These are phyloP conservation scores for Hemiprocne comata DNA, from an alignment of 2,113 vertebrate genomes.

Conservation along the genomic window DNA sequence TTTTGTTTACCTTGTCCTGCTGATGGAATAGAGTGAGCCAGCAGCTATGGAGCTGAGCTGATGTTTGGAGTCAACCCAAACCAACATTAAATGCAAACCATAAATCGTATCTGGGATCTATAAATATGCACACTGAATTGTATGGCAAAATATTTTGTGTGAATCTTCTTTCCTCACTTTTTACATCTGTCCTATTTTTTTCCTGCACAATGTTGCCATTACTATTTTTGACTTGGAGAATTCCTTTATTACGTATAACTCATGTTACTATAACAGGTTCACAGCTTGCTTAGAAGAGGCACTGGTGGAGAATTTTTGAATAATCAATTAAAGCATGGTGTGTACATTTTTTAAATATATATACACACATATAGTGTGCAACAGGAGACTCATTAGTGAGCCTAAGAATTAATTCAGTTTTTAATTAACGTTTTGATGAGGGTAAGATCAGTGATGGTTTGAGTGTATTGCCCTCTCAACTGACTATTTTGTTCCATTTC, in stretches of 20 bases:
- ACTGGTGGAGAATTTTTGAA: background rate
- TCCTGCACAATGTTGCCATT: background rate
- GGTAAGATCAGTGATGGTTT: background rate
- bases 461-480: background rate
- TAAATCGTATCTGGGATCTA: background rate
- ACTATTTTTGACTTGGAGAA: conserved; percentile 17
- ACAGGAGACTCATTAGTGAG: background rate
- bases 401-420: background rate
- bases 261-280: background rate
- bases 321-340: background rate
- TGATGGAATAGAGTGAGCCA: background rate
- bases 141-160: background rate
- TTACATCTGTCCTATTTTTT: background rate
- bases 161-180: background rate
- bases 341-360: background rate
- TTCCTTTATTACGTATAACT: background rate
- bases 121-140: background rate
- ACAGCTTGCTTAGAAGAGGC: background rate
- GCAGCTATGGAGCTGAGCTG: background rate
- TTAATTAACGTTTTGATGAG: background rate
- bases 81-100: background rate
- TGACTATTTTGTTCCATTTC: background rate
- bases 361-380: too few relatives aligned
- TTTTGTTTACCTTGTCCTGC: background rate
- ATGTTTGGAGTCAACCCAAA: background rate